phyloP scores from a whole-genome alignment of 2,888 invertebrate species.

The Galeruca laticollis region DNA sequence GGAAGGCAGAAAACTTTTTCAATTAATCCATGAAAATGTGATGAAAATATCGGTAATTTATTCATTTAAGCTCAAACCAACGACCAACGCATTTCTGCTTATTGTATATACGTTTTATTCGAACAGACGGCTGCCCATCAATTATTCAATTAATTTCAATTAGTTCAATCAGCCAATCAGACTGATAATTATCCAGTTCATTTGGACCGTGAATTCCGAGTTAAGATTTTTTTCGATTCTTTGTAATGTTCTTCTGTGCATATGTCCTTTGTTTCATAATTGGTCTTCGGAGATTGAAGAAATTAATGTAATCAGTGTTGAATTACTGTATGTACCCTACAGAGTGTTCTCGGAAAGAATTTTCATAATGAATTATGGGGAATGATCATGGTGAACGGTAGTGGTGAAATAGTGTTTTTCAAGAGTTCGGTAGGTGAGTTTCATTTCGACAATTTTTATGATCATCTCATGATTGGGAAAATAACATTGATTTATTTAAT shows the following conservation, averaged over 20 bases:
- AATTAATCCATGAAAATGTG: constrained; percentile 5
- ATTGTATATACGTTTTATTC: constrained; percentile 24
- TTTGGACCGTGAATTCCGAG: constrained; percentile 27
- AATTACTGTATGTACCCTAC: constrained; percentile 4
- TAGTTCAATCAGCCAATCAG: constrained; percentile 33
- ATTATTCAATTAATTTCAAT: constrained; percentile 33
- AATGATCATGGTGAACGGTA: too few relatives aligned
- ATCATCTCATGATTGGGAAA: too few relatives aligned
- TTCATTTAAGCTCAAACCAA: constrained; percentile 15
- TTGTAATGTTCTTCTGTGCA: constrained; percentile 18
- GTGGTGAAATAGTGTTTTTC: too few relatives aligned
- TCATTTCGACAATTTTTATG: too few relatives aligned
- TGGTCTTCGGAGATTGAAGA: neutral
- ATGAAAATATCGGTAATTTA: constrained; percentile 14
- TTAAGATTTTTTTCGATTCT: constrained; percentile 22
- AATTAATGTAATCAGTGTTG: neutral
- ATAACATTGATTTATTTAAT: too few relatives aligned
- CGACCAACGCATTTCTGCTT: constrained; percentile 7
- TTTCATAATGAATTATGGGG: too few relatives aligned
- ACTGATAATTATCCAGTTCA: constrained; percentile 25
- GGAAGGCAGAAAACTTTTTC: neutral
- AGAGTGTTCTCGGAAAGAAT: neutral
- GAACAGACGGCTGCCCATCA: constrained; percentile 26
- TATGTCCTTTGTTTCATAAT: constrained; percentile 11
- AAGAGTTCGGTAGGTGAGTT: too few relatives aligned